These are phyloP conservation scores for Gryllus bimaculatus DNA, from an alignment of 1,140 invertebrate species.

Conservation along the genomic window DNA sequence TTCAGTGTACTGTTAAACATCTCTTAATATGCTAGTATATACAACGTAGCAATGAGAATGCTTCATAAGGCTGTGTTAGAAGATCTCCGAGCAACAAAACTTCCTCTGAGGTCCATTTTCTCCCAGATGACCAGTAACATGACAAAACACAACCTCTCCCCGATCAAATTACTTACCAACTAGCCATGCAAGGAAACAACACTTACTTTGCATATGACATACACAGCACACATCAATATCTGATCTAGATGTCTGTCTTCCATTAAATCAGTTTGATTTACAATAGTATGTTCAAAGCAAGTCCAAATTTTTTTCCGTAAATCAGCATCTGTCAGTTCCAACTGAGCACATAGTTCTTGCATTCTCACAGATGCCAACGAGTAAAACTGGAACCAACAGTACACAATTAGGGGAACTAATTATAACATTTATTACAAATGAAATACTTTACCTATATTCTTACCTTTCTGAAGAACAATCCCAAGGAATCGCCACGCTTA, in stretches of 20 bases:
- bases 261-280: constrained; percentile 74
- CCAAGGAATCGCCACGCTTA: constrained; percentile 51
- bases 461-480: constrained; percentile 69
- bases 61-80: no score
- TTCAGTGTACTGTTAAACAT: no score
- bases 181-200: no score
- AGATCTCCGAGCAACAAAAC: no score
- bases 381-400: constrained; percentile 64
- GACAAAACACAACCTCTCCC: no score
- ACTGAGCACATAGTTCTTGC: constrained; percentile 75
- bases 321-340: constrained; percentile 63
- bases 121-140: no score
- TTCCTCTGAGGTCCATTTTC: no score
- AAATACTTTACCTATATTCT: not conserved
- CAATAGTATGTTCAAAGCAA: constrained; percentile 85
- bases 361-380: constrained; percentile 81
- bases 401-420: not conserved
- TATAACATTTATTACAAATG: no score
- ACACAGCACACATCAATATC: constrained; percentile 96
- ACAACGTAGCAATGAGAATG: no score
- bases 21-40: no score
- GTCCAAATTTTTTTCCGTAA: constrained; percentile 90
- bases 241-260: constrained; percentile 92
- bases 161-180: no score
- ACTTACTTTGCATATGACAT: constrained; percentile 85